Base-by-base conservation (phyloP, 2,113 vertebrate genomes). In the Colinus virginianus region DNA sequence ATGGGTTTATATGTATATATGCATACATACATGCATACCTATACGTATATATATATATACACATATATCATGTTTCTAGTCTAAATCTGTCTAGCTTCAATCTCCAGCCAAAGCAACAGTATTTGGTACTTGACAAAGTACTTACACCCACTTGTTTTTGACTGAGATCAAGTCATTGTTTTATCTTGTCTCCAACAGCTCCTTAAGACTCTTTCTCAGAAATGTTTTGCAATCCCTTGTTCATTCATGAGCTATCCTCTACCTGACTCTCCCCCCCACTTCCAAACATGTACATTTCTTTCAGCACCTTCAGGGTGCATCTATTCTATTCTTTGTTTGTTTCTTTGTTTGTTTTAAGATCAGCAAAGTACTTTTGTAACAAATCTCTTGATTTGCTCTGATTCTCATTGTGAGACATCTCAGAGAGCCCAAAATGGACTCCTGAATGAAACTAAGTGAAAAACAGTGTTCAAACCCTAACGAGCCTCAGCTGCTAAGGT, bases 91-190 rank as follows among this genome's bases (percentile, higher is more conserved):
- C 86, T 88, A 72, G 77, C 77, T 91, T 95, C 90, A 59, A 72
- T 95, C 80, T 95, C 80, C 90, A 96, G 90, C 92, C 88, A 80
- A 93, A 93, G 93, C 59, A 95, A 82, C 92, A 88, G 61, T 77
- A 94, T 88, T 91, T 1, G 0, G 88, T 90, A 80, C 79, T 95
- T 94, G 88, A 95, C 46, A 80, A 94, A 93, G 76, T 88, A 75
- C 92, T 95, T 94, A 90, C 51, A 85, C 93, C 88, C 69, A 83
- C 92, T 94, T 61, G 55, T 72, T 95, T 90, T 94, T 87, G 76
- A 85, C 82, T 90, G 85, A 90, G 68, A 94, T 90, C 59, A 93
- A 96, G 68, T 80, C 88, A 93, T 78, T 71, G n/a, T 36, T 91
- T 88, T 70, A 84, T 88, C 93, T 94, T 88, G 40, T 88, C 82